Evolutionary conservation across 1,140 invertebrate species (phyloP).

Genomic region (Popillia japonica): DNA sequence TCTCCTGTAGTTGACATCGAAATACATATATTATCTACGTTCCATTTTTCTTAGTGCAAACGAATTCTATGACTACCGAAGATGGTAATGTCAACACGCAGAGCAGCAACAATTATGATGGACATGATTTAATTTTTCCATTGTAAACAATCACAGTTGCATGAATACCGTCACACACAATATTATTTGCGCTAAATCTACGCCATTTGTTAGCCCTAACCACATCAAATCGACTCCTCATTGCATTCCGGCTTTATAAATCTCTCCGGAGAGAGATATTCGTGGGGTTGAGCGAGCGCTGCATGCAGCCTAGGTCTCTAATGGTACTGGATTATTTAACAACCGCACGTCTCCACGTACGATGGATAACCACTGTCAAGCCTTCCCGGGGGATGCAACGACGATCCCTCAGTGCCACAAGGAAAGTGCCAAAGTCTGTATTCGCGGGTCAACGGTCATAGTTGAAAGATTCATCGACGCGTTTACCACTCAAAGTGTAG

Average conservation of each 20-base stretch:
- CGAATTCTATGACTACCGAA: no score
- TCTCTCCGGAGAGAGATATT: constrained; percentile 31
- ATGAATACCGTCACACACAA: neutral
- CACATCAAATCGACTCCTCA: constrained; percentile 18
- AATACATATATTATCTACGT: no score
- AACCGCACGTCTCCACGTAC: constrained; percentile 51
- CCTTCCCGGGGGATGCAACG: constrained; percentile 41
- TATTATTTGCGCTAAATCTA: neutral
- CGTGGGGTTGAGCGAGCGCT: neutral
- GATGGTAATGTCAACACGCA: neutral
- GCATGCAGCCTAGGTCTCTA: constrained; percentile 42
- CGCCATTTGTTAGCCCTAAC: neutral
- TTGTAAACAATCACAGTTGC: no score
- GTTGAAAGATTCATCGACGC: neutral
- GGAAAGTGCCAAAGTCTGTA: constrained; percentile 40
- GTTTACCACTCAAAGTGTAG: constrained; percentile 10
- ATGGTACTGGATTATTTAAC: constrained; percentile 58
- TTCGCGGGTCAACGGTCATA: constrained; percentile 34
- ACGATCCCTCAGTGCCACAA: constrained; percentile 34
- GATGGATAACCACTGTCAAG: constrained; percentile 55
- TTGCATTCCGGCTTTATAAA: constrained; percentile 19
- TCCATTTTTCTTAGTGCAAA: no score
- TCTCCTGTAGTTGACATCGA: no score
- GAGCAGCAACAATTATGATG: no score
- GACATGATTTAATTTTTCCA: no score